A percentile compares a stretch with the other conserved stretches of the same genome.
Evolutionary conservation across 2,888 invertebrate species (phyloP).

Genomic region (Plagiodera versicolora): DNA sequence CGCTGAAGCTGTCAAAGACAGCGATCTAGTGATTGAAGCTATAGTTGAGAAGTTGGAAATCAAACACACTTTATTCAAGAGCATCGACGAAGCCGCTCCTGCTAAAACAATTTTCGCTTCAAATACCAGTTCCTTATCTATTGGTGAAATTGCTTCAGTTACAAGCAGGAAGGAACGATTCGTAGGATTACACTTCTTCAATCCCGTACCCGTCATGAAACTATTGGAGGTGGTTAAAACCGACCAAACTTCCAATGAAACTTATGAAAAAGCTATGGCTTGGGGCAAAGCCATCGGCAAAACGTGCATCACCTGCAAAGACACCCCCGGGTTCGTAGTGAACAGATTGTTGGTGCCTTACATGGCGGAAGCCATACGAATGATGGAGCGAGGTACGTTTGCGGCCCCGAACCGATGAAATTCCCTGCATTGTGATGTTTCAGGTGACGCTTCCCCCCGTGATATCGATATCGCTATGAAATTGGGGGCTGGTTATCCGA

Average conservation of each 20-base stretch:
- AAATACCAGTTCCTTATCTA: conserved; percentile 86
- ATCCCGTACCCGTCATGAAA: conserved; percentile 90
- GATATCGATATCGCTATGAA: conserved; percentile 92
- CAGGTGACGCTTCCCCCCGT: conserved; percentile 69
- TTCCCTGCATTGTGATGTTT: too few relatives aligned
- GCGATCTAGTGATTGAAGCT: conserved; percentile 83
- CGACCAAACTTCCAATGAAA: conserved; percentile 74
- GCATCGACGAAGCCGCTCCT: conserved; percentile 73
- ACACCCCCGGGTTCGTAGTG: conserved; percentile 91
- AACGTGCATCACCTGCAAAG: conserved; percentile 84
- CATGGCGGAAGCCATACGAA: conserved; percentile 75
- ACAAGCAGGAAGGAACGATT: conserved; percentile 69
- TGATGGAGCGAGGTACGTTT: conserved; percentile 74
- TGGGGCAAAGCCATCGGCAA: conserved; percentile 86
- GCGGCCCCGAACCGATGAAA: too few relatives aligned
- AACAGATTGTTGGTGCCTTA: conserved; percentile 86
- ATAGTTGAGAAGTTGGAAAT: conserved; percentile 79
- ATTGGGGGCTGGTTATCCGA: conserved; percentile 86
- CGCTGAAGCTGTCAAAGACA: conserved; percentile 62
- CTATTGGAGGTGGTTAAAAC: conserved; percentile 80
- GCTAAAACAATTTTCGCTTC: conserved; percentile 79
- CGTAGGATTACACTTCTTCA: conserved; percentile 85
- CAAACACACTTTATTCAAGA: conserved; percentile 71
- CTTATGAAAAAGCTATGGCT: conserved; percentile 70
- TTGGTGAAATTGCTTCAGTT: conserved; percentile 75